Evolutionary conservation across 2,888 invertebrate genomes (phyloP).

Genomic region (Dryococelus australis): DNA sequence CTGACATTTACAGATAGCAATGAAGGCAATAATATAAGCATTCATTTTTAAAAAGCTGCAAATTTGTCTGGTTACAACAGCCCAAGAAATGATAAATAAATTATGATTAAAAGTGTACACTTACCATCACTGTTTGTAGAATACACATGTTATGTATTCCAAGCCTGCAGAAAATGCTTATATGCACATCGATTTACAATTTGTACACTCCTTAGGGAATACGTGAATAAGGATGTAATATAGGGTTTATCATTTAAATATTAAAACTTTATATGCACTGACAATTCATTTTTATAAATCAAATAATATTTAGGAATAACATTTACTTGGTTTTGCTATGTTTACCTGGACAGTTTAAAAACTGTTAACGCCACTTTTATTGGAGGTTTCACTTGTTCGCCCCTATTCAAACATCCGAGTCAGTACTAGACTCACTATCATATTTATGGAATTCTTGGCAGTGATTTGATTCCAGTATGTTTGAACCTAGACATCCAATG

Average conservation of each 20-base stretch:
- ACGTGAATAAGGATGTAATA: not conserved
- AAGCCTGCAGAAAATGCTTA: not conserved
- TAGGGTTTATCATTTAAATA: not conserved
- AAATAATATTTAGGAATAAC: not conserved
- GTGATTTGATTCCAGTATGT: not conserved
- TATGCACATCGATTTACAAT: not conserved
- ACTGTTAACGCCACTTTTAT: not conserved
- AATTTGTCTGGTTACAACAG: too few relatives aligned
- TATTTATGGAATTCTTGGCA: not conserved
- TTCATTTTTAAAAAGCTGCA: too few relatives aligned
- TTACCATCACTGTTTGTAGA: too few relatives aligned
- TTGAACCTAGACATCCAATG: not conserved
- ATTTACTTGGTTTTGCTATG: not conserved
- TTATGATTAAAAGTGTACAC: too few relatives aligned
- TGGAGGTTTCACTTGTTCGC: not conserved
- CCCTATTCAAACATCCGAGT: not conserved
- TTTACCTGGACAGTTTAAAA: not conserved
- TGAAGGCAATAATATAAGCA: too few relatives aligned
- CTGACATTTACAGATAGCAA: too few relatives aligned
- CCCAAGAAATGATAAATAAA: too few relatives aligned
- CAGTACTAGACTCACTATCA: conserved; percentile 4
- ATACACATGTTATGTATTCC: too few relatives aligned
- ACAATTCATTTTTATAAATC: not conserved
- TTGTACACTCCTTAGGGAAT: not conserved
- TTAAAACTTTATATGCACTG: not conserved